Conservation (phyloP, 2,797 vertebrate species). For the Scarus forsteni region DNA sequence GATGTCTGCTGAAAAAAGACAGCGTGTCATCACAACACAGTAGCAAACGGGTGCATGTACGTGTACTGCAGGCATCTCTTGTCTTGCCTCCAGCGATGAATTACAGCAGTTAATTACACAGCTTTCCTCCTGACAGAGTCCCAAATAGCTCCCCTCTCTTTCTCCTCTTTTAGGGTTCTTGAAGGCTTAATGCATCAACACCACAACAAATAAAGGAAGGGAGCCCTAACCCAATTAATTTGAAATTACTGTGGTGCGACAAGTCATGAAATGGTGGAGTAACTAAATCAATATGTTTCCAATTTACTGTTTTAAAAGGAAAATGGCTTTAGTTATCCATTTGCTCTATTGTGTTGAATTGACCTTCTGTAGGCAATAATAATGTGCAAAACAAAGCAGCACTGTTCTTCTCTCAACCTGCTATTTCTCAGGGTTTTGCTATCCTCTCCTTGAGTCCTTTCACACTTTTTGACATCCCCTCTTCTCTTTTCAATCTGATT, state of each 20-base stretch:
- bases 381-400: constrained; percentile 22
- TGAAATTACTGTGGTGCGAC: constrained; percentile 50
- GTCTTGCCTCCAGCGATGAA: constrained; percentile 70
- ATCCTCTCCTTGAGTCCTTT: constrained; percentile 44
- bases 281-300: constrained; percentile 42
- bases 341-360: constrained; percentile 21
- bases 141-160: constrained; percentile 59
- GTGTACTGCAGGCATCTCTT: constrained; percentile 57
- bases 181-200: constrained; percentile 71
- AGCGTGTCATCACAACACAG: constrained; percentile 67
- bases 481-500: constrained; percentile 68
- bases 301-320: constrained; percentile 28
- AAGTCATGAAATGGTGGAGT: constrained; percentile 49
- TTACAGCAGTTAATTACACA: constrained; percentile 82
- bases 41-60: constrained; percentile 58
- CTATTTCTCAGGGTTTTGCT: constrained; percentile 34
- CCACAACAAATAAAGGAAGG: constrained; percentile 70
- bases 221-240: constrained; percentile 68
- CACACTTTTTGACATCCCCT: constrained; percentile 45
- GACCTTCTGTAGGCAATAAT: constrained; percentile 4
- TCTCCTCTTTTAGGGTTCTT: constrained; percentile 52
- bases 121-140: constrained; percentile 73
- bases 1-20: constrained; percentile 50
- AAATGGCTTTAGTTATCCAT: constrained; percentile 9
- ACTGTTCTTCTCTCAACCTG: constrained; percentile 28